Base-by-base conservation (phyloP, 1,140 invertebrate species). In the Conus betulinus region DNA sequence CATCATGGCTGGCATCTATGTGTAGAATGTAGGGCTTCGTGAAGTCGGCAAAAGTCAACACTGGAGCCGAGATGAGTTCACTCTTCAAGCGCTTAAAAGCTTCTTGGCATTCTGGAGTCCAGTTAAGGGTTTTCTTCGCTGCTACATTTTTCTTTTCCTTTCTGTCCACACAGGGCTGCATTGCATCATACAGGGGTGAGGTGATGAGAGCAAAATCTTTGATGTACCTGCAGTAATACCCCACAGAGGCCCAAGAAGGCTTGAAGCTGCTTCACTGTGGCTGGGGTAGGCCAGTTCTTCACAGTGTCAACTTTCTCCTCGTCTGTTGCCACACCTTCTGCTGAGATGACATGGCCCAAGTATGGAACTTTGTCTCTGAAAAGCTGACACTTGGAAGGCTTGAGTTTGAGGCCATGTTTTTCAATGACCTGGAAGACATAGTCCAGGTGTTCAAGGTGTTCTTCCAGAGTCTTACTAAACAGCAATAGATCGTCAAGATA, bases 171-270 rank as follows among this genome's bases (percentile, higher is more conserved):
- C n/a, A n/a, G n/a, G n/a, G n/a, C n/a, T n/a, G n/a, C n/a, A n/a
- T n/a, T n/a, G n/a, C n/a, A n/a, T n/a, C n/a, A n/a, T n/a, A n/a
- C n/a, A n/a, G n/a, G n/a, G n/a, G n/a, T n/a, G n/a, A n/a, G n/a
- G n/a, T n/a, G n/a, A n/a, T n/a, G n/a, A n/a, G n/a, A n/a, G n/a
- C n/a, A n/a, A n/a, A n/a, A n/a, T n/a, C n/a, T n/a, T n/a, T n/a
- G n/a, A n/a, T n/a, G n/a, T n/a, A n/a, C n/a, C n/a, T n/a, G n/a
- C n/a, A n/a, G n/a, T n/a, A n/a, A n/a, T 95, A 96, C 78, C 94
- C n/a, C 93, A 82, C 93, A 87, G 27, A 96, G 89, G 0, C 96
- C 96, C 5, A 96, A 53, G 89, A 96, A 96, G 20, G 91, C 52
- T 71, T 94, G 90, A 0, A 96, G 57, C 76, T 95, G 93, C 74